Conservation (phyloP, 2,888 invertebrate species). For the Bellardia bayeri region DNA sequence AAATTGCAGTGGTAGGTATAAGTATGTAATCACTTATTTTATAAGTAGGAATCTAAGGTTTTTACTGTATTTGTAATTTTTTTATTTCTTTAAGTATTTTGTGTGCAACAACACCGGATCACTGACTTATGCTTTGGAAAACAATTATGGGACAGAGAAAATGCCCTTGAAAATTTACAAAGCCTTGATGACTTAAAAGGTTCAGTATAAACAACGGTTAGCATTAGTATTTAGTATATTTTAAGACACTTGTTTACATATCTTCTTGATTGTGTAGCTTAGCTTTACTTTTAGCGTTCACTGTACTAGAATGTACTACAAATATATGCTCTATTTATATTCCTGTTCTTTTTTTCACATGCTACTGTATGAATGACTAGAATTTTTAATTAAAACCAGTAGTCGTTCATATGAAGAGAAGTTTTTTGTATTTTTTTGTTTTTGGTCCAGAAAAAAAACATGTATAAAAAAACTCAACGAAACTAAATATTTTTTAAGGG, state of each 20-base stretch:
- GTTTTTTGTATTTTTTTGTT: conserved; percentile 32
- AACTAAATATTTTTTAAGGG: conserved; percentile 26
- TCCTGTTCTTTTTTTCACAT: conserved; percentile 21
- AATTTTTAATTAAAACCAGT: conserved; percentile 62
- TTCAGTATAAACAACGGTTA: no score
- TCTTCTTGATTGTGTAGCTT: neutral
- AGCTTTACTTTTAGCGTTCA: neutral
- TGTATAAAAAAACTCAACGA: neutral
- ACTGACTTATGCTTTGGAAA: no score
- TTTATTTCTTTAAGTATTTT: no score
- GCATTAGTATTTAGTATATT: no score
- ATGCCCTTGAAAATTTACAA: no score
- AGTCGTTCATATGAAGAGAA: conserved; percentile 42
- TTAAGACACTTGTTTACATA: no score
- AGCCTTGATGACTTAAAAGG: no score
- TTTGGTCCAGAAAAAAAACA: conserved; percentile 3
- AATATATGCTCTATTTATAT: conserved; percentile 32
- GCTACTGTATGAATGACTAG: conserved; percentile 56
- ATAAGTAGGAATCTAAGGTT: no score
- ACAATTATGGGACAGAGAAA: no score
- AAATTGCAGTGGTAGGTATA: neutral
- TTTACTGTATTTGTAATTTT: no score
- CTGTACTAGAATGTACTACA: neutral
- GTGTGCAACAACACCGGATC: no score
- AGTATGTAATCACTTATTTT: neutral